Conservation (phyloP, 2,797 vertebrate species). For the Protosalanx chinensis region DNA sequence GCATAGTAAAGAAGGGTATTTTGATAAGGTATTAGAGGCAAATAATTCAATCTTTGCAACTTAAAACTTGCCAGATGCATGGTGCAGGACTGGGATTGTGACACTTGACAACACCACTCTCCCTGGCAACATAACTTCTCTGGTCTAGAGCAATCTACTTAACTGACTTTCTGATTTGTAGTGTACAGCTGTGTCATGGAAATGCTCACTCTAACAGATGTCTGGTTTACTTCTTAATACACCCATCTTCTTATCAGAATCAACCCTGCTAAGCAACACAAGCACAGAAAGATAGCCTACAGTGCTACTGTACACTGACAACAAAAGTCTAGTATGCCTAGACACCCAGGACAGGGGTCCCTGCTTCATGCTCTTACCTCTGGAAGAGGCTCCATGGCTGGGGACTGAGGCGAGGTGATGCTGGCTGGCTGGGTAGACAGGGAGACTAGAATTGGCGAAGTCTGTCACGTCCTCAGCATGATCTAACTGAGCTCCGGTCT, state of each 20-base stretch:
- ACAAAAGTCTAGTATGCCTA: background rate
- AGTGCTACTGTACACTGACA: background rate
- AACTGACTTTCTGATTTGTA: background rate
- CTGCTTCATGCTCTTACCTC: slow-evolving; percentile 61
- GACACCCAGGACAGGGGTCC: background rate
- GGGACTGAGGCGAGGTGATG: background rate
- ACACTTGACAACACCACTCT: background rate
- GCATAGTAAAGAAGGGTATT: background rate
- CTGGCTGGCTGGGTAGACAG: slow-evolving; percentile 1
- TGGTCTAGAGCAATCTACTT: background rate
- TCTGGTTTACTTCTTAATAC: background rate
- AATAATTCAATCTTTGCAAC: background rate
- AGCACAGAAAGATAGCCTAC: background rate
- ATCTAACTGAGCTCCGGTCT: slow-evolving; percentile 34
- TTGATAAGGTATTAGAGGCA: background rate
- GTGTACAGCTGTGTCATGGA: background rate
- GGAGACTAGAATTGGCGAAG: slow-evolving; percentile 1
- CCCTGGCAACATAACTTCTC: background rate
- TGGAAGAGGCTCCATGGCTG: slow-evolving; percentile 60
- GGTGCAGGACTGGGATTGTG: background rate
- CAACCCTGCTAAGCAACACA: background rate
- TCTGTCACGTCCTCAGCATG: slow-evolving; percentile 37
- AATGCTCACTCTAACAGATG: background rate
- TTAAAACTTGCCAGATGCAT: background rate
- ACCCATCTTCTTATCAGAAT: background rate